Percentiles rank a stretch among this genome's conserved stretches.
Conservation (phyloP, 1,140 invertebrate species). For the Homarus americanus region DNA sequence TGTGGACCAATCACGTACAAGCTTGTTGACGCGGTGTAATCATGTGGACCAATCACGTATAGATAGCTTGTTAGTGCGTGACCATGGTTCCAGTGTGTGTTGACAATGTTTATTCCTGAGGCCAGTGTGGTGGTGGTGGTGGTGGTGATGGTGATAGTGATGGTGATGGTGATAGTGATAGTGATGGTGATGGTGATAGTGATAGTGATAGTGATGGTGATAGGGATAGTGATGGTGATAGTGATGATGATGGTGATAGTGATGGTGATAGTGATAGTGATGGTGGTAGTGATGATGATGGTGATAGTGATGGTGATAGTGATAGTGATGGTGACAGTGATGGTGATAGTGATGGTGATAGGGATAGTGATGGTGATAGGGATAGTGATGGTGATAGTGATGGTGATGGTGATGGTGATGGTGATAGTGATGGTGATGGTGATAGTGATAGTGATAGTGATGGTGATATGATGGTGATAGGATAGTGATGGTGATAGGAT, state of each 20-base stretch:
- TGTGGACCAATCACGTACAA: too few relatives aligned
- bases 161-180: constrained; percentile 12
- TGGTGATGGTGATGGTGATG: neutral
- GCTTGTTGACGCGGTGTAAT: too few relatives aligned
- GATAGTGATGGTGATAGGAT: too few relatives aligned
- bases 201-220: too few relatives aligned
- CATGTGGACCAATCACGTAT: too few relatives aligned
- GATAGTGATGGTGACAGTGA: neutral
- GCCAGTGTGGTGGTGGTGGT: constrained; percentile 15
- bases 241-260: too few relatives aligned
- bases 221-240: too few relatives aligned
- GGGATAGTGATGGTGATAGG: neutral
- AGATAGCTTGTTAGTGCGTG: too few relatives aligned
- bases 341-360: neutral
- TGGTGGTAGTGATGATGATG: too few relatives aligned
- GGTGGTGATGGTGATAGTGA: constrained; percentile 22
- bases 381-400: neutral
- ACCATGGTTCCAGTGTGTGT: too few relatives aligned
- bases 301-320: neutral
- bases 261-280: too few relatives aligned
- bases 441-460: constrained; percentile 41
- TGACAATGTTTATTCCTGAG: too few relatives aligned
- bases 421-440: constrained; percentile 35
- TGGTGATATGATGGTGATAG: neutral
- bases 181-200: neutral